These are phyloP conservation scores for Eudemis profundana DNA, from an alignment of 2,888 invertebrate species.

Conservation along the genomic window DNA sequence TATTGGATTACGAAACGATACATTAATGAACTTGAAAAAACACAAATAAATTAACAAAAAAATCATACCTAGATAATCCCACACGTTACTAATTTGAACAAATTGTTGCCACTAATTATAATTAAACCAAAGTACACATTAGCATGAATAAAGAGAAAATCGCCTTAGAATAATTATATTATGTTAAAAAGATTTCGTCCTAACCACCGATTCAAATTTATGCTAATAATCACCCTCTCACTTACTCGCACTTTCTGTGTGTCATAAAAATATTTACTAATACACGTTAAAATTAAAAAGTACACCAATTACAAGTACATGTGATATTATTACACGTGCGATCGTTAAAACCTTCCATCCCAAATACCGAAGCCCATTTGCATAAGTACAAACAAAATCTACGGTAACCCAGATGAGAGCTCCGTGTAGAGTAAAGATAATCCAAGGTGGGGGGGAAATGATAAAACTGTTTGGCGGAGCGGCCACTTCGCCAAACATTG, in stretches of 20 bases:
- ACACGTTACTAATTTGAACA: constrained; percentile 12
- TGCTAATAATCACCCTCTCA: constrained; percentile 41
- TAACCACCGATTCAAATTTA: constrained; percentile 36
- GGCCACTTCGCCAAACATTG: constrained; percentile 72
- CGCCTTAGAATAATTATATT: constrained; percentile 27
- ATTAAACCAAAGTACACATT: neutral
- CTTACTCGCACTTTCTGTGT: constrained; percentile 41
- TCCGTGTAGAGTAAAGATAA: constrained; percentile 60
- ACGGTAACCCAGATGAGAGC: constrained; percentile 72
- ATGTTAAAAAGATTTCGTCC: constrained; percentile 16
- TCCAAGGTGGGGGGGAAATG: constrained; percentile 70
- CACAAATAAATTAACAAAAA: neutral
- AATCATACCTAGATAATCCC: neutral
- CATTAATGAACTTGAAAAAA: too few species aligned
- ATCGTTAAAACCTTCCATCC: constrained; percentile 45
- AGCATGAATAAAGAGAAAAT: constrained; percentile 20
- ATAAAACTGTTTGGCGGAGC: constrained; percentile 79
- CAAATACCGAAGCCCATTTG: constrained; percentile 58
- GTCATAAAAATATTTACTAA: constrained; percentile 36
- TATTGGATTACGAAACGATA: too few species aligned
- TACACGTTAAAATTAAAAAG: constrained; percentile 36
- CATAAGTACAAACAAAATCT: constrained; percentile 66
- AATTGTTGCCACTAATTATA: constrained; percentile 4
- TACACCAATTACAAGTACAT: constrained; percentile 20
- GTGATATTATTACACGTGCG: constrained; percentile 12